phyloP scores from a whole-genome alignment of 2,797 vertebrate genomes.

The Trachops cirrhosus region DNA sequence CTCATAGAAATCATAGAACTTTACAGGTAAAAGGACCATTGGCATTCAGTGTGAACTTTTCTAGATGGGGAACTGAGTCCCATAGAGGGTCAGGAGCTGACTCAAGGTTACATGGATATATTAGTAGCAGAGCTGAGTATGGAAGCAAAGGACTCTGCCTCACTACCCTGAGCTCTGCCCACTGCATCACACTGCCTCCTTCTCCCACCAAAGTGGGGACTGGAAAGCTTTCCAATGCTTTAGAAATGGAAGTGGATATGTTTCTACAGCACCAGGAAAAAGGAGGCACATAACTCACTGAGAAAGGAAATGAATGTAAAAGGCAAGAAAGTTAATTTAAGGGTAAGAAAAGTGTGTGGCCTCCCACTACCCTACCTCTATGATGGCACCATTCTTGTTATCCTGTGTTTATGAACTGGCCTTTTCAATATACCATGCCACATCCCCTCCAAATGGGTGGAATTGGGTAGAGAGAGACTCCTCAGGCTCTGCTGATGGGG shows the following conservation, averaged over 20 bases:
- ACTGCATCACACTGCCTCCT: background rate
- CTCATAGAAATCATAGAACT: slow-evolving; percentile 35
- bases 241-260: background rate
- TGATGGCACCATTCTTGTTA: too few species aligned
- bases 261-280: background rate
- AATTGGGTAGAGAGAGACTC: background rate
- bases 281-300: background rate
- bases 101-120: background rate
- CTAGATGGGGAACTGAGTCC: background rate
- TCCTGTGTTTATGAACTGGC: background rate
- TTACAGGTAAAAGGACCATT: slow-evolving; percentile 12
- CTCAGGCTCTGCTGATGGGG: background rate
- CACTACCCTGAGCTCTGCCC: background rate
- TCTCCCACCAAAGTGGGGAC: background rate
- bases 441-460: background rate
- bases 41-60: background rate
- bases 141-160: background rate
- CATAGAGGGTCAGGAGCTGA: background rate
- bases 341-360: background rate
- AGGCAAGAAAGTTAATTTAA: background rate
- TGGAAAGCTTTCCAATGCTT: background rate
- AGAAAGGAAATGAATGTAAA: background rate
- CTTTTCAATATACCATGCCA: background rate
- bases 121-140: background rate
- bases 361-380: background rate